phyloP scores from a whole-genome alignment of 2,888 invertebrate species.

The Pristionchus japonicus region DNA sequence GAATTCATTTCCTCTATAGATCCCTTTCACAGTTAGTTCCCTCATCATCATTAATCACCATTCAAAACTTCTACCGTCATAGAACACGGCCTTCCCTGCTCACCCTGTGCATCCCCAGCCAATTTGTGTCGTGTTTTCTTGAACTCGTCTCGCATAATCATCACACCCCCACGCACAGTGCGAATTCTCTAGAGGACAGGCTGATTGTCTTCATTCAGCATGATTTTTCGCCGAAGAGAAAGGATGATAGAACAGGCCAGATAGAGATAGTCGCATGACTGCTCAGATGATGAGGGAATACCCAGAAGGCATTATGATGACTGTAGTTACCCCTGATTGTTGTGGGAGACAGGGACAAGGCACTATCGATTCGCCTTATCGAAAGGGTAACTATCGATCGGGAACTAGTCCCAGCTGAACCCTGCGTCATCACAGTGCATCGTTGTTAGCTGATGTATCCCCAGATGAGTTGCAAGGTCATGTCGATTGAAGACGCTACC shows the following conservation, averaged over 20 bases:
- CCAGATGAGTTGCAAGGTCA: too few relatives aligned
- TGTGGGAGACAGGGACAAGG: background rate
- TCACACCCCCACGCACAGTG: background rate
- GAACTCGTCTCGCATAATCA: background rate
- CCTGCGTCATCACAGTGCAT: too few relatives aligned
- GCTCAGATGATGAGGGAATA: background rate
- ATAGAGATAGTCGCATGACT: background rate
- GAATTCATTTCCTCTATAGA: background rate
- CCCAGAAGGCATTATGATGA: background rate
- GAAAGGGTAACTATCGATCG: too few relatives aligned
- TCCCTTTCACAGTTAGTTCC: too few relatives aligned
- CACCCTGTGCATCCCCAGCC: too few relatives aligned
- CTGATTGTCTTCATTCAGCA: background rate
- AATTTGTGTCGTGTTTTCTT: background rate
- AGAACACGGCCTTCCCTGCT: too few relatives aligned
- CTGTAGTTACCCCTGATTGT: background rate
- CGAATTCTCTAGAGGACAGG: background rate
- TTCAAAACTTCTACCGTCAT: too few relatives aligned
- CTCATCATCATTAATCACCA: too few relatives aligned
- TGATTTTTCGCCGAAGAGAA: background rate
- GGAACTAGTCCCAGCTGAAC: too few relatives aligned
- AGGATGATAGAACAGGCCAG: background rate
- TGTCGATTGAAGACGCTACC: too few relatives aligned
- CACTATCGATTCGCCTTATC: background rate
- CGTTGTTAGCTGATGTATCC: too few relatives aligned